These are phyloP conservation scores for Catharus minimus DNA, from an alignment of 2,113 vertebrate species.

Conservation along the genomic window DNA sequence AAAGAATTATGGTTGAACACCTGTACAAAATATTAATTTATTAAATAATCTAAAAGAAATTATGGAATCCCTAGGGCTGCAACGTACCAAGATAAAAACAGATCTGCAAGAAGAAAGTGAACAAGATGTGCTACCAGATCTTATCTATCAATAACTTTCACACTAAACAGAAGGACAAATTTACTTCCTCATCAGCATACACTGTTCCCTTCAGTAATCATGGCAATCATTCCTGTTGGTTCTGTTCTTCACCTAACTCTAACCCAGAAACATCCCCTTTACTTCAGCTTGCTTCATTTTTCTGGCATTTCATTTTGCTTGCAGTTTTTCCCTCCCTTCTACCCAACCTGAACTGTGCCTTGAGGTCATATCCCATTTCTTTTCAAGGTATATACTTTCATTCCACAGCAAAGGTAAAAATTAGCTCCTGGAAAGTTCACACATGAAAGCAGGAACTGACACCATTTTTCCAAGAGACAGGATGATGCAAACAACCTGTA, in stretches of 20 bases:
- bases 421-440: slow-evolving; percentile 12
- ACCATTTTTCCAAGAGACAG: neutral
- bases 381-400: neutral
- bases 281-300: neutral
- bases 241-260: neutral
- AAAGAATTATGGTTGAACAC: neutral
- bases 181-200: neutral
- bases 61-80: neutral
- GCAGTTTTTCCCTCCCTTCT: neutral
- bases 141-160: neutral
- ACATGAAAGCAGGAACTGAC: neutral
- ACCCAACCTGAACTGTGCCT: neutral
- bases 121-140: neutral
- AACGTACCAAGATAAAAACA: neutral
- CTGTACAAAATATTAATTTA: neutral
- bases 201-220: neutral
- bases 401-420: slow-evolving; percentile 22
- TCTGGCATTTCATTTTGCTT: neutral
- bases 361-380: neutral
- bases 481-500: slow-evolving; percentile 43
- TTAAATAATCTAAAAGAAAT: neutral
- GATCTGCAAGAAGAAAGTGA: neutral
- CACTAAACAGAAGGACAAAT: neutral
- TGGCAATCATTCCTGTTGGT: neutral
- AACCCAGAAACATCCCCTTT: neutral